Evolutionary conservation across 1,140 invertebrate species (phyloP).

Genomic region (Bombus terrestris): DNA sequence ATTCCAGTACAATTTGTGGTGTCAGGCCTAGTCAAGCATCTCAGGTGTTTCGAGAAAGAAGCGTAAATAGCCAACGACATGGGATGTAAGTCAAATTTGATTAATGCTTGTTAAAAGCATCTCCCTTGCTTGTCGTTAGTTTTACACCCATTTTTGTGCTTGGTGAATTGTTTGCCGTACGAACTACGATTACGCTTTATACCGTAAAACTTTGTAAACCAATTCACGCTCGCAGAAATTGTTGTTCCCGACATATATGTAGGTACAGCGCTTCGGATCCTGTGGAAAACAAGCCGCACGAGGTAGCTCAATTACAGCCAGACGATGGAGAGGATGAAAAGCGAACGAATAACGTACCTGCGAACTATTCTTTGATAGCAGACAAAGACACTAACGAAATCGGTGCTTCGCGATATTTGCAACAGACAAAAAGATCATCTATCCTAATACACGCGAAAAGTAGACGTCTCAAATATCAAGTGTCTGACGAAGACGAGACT

Average conservation of each 20-base stretch:
- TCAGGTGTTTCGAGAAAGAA: conserved; percentile 44
- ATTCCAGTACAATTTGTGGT: conserved; percentile 30
- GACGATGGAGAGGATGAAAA: neutral
- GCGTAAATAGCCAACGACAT: conserved; percentile 29
- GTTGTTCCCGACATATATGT: neutral
- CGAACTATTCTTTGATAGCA: neutral
- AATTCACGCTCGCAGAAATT: neutral
- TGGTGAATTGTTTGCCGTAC: neutral
- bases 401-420: neutral
- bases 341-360: neutral
- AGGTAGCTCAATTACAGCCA: conserved; percentile 8
- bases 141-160: neutral
- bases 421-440: conserved; percentile 4
- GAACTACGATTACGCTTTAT: neutral
- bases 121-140: neutral
- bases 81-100: conserved; percentile 37
- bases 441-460: conserved; percentile 22
- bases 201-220: neutral
- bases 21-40: conserved; percentile 39
- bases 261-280: conserved; percentile 18
- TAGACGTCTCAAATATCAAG: conserved; percentile 7
- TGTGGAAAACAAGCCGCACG: neutral
- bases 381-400: neutral
- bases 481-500: neutral
- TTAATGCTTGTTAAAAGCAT: neutral